Evolutionary conservation across 2,888 invertebrate genomes (phyloP), one percentile per base, ranked within the genome.

Genomic region (Hoplodrina blanda): DNA sequence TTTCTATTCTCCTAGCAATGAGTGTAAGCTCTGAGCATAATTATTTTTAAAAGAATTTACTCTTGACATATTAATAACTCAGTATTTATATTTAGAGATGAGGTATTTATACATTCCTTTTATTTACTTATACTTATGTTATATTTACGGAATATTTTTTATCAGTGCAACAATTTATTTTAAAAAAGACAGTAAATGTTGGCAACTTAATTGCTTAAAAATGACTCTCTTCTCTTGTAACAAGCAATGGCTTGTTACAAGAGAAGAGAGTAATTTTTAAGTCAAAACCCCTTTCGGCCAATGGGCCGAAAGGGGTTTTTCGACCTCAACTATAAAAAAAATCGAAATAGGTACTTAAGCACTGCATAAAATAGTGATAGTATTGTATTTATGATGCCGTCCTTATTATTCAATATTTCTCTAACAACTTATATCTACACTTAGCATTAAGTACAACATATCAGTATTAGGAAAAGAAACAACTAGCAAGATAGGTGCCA

Each of bases 391-490:
- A 83, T 76, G 80, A 80, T 81, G 82, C 90, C 91, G 91, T 90
- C 91, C 91, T 76, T 84, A 82, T 76, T 84, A 82, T 62, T 80
- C 54, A 72, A 82, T 65, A 19, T 75, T 71, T 56, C 53, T 61
- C 49, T 63, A 69, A 73, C 60, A 80, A 71, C 64, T 37, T 69
- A 77, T 65, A 41, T 13, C 5, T 41, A 69, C 78, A 82, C 76
- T 79, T 79, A 84, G 85, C 65, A 83, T 83, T 88, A 90, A 91
- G 91, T 90, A 90, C 89, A 92, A 92, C 77, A 87, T 87, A 84
- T 86, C 93, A 93, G 93, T 93, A 93, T 93, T 93, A 92, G 73
- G 78, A 86, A 80, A 81, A 78, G 75, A 84, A 82, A 76, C 83
- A 78, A 85, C 77, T 85, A 85, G 78, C 83, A 83, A 84, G 81